Evolutionary conservation across 2,888 invertebrate species (phyloP).

Genomic region (Drosophila ustulata): DNA sequence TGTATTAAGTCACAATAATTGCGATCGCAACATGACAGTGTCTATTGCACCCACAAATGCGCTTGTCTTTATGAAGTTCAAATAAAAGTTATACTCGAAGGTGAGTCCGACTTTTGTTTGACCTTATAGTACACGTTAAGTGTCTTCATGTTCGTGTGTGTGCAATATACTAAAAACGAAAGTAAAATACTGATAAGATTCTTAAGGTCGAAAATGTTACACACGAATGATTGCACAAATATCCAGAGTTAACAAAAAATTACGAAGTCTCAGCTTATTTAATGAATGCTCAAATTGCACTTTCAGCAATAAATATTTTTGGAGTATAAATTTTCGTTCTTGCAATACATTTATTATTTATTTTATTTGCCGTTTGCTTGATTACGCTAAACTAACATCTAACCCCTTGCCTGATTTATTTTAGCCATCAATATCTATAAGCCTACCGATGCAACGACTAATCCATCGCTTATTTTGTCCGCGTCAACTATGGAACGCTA

Average conservation of each 20-base stretch:
- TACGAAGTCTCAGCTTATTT: slow-evolving; percentile 2
- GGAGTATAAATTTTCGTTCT: background rate
- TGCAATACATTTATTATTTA: background rate
- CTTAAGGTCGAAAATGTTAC: background rate
- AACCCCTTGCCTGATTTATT: slow-evolving; percentile 29
- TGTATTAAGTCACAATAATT: background rate
- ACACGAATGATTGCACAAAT: background rate
- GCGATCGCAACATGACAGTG: background rate
- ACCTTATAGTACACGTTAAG: slow-evolving; percentile 41
- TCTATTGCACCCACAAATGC: background rate
- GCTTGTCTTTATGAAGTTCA: slow-evolving; percentile 61
- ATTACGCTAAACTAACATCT: slow-evolving; percentile 13
- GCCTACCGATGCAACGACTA: slow-evolving; percentile 99
- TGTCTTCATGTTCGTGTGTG: background rate
- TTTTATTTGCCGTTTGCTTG: background rate
- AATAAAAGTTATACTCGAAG: slow-evolving; percentile 64
- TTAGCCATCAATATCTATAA: slow-evolving; percentile 98
- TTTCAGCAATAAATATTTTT: background rate
- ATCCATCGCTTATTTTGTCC: slow-evolving; percentile 97
- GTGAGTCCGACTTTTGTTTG: slow-evolving; percentile 65
- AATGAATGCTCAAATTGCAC: background rate
- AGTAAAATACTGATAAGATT: slow-evolving; percentile 15
- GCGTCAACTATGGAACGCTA: slow-evolving; percentile 98
- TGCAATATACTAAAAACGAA: background rate
- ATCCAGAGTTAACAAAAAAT: background rate